Evolutionary conservation across 2,113 vertebrate species (phyloP).

Genomic region (Agelaius phoeniceus): DNA sequence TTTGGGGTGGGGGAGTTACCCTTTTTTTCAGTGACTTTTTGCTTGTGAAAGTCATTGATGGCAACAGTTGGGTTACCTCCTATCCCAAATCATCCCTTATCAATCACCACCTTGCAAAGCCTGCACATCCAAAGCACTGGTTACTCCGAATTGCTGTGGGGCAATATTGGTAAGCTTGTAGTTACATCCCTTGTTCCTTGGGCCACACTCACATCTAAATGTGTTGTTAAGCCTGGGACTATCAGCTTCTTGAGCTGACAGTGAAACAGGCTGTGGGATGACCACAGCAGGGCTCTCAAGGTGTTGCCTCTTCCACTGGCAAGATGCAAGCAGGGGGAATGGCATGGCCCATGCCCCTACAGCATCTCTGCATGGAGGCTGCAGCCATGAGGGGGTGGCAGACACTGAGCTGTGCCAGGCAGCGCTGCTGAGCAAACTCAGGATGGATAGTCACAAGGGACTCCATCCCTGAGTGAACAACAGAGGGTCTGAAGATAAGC

Average conservation of each 20-base stretch:
- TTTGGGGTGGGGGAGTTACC: not conserved
- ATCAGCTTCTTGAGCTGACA: not conserved
- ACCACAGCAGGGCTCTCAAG: not conserved
- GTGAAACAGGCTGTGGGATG: not conserved
- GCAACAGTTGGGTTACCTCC: not conserved
- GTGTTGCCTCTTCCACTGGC: not conserved
- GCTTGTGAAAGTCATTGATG: not conserved
- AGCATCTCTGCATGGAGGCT: accelerated
- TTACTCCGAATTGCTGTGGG: not conserved
- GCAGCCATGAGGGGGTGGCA: not conserved
- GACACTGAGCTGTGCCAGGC: not conserved
- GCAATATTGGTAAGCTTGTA: not conserved
- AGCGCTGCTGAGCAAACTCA: not conserved
- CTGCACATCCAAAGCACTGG: not conserved
- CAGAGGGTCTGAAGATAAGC: not conserved
- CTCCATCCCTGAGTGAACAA: not conserved
- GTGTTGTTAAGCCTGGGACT: not conserved
- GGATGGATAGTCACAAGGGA: accelerated
- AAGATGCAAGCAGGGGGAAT: not conserved
- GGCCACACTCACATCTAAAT: not conserved
- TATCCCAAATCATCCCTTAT: not conserved
- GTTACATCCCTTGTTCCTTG: not conserved
- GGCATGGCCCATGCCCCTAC: not conserved
- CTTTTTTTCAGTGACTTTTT: not conserved
- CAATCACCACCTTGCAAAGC: not conserved